Percentiles rank a stretch among this genome's conserved stretches.
Conservation (phyloP, 2,113 vertebrate genomes). For the Pelobates fuscus region DNA sequence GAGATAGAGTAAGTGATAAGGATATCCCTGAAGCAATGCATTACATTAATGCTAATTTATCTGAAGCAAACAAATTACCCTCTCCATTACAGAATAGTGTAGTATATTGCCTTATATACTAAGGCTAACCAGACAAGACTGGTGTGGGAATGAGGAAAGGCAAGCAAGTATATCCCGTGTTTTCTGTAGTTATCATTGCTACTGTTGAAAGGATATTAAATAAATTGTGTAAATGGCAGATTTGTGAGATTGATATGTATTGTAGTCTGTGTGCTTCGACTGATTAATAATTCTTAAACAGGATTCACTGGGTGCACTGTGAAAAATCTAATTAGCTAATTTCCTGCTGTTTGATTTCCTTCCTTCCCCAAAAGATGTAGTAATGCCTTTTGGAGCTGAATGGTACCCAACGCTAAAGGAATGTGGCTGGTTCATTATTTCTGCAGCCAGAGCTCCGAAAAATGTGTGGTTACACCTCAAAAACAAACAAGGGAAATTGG, state of each 20-base stretch:
- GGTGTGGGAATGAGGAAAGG: conserved; percentile 42
- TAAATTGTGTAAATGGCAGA: conserved; percentile 43
- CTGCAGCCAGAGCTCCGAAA: conserved; percentile 19
- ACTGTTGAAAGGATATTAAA: conserved; percentile 46
- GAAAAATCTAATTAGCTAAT: conserved; percentile 48
- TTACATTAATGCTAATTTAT: too few relatives aligned
- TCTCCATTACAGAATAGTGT: too few relatives aligned
- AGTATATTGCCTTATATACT: too few relatives aligned
- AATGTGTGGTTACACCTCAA: conserved; percentile 43
- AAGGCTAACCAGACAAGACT: neutral
- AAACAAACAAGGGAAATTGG: conserved; percentile 43
- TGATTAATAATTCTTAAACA: conserved; percentile 48
- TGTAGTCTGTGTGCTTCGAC: conserved; percentile 37
- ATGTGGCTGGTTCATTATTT: conserved; percentile 33
- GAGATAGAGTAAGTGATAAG: too few relatives aligned
- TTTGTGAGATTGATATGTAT: conserved; percentile 41
- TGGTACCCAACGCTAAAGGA: conserved; percentile 43
- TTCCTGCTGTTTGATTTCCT: conserved; percentile 45
- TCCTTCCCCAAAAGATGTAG: conserved; percentile 47
- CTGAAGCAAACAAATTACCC: too few relatives aligned
- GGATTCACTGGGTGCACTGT: conserved; percentile 28
- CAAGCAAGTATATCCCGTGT: conserved; percentile 42
- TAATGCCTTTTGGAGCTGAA: conserved; percentile 28
- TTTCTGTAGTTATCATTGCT: conserved; percentile 39
- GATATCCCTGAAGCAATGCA: too few relatives aligned